phyloP scores from a whole-genome alignment of 37 sponge, comb jelly and placozoan species.

The Aplysina aerophoba region DNA sequence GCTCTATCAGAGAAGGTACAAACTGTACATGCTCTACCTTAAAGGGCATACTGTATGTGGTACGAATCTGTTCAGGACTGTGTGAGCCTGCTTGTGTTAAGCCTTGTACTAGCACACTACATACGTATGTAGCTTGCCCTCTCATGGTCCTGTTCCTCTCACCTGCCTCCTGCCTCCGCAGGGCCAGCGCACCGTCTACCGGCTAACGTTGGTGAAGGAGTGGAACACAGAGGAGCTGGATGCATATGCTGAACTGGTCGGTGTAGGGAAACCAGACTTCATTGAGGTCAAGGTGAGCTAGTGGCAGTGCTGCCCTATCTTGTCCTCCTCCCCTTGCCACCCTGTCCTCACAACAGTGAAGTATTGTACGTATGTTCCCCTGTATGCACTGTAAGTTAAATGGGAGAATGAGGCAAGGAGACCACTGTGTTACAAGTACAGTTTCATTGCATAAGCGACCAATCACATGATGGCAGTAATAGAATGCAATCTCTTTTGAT shows the following conservation, averaged over 20 bases:
- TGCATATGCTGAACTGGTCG: conserved; percentile 78
- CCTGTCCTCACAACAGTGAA: not conserved
- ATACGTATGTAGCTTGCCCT: not conserved
- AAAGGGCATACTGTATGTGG: not conserved
- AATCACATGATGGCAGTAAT: no score
- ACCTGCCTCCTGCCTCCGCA: not conserved
- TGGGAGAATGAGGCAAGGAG: no score
- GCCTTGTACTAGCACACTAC: not conserved
- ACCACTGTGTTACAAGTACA: no score
- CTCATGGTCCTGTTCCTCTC: not conserved
- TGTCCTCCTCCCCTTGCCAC: not conserved
- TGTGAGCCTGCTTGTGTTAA: conserved; percentile 8
- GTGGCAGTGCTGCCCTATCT: not conserved
- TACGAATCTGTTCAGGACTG: not conserved
- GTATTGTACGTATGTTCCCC: no score
- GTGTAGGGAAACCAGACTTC: conserved; percentile 88
- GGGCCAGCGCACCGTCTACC: conserved; percentile 96
- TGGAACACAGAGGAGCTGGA: conserved; percentile 97
- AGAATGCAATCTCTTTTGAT: no score
- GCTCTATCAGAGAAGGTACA: conserved; percentile 82
- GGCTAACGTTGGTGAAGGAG: conserved; percentile 92
- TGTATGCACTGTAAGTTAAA: no score
- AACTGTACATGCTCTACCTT: no score
- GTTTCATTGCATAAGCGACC: no score
- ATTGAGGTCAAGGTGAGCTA: conserved; percentile 88